Evolutionary conservation across 2,113 vertebrate genomes (phyloP).

Genomic region (Heterotis niloticus): DNA sequence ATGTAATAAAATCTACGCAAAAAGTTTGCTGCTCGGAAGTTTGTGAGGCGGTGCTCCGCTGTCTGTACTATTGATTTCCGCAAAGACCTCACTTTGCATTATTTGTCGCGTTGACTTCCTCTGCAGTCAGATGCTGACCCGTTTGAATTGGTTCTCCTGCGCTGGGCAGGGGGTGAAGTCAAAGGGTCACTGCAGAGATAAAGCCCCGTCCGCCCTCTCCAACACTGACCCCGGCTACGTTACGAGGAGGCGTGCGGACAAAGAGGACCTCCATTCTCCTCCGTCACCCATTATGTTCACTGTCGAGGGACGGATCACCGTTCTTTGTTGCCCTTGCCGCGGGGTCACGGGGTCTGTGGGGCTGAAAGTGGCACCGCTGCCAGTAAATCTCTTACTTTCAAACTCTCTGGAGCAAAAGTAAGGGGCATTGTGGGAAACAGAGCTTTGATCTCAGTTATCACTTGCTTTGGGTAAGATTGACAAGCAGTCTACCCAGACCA

Average conservation of each 20-base stretch:
- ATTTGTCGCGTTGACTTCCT: neutral
- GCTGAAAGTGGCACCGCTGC: neutral
- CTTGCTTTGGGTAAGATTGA: neutral
- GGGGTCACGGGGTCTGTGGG: neutral
- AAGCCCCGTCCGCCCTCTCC: neutral
- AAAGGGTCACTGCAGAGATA: neutral
- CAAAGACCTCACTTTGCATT: neutral
- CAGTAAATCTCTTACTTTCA: neutral
- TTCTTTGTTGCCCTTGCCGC: neutral
- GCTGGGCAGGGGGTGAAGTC: neutral
- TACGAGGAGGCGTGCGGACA: neutral
- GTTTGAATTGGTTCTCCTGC: neutral
- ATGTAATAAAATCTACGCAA: too few species aligned
- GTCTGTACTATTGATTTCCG: neutral
- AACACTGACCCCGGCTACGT: neutral
- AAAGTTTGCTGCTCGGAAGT: too few species aligned
- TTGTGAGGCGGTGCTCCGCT: too few species aligned
- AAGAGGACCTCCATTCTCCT: neutral
- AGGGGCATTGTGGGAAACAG: neutral
- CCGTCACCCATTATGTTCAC: neutral
- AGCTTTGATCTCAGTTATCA: neutral
- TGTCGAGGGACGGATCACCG: neutral
- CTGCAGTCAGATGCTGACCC: neutral
- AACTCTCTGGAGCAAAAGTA: neutral
- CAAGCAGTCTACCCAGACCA: neutral